Base-by-base conservation (phyloP, 2,797 vertebrate genomes). In the Champsocephalus gunnari region DNA sequence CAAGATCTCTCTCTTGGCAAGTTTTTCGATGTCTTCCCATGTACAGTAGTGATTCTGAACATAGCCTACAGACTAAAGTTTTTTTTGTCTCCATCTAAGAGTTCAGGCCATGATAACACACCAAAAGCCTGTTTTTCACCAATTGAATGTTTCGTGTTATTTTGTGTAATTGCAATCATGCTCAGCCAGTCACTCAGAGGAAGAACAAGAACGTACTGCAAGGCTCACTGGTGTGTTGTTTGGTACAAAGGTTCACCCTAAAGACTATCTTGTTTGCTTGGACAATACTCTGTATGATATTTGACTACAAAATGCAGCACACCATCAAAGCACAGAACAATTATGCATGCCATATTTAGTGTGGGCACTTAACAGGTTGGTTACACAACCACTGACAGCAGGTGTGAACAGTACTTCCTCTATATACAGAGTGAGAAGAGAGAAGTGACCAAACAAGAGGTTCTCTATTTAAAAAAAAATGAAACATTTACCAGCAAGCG, bases 331-430 rank as follows among this genome's bases (percentile, higher is more conserved):
- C 28, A 66, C 28, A 41, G 71, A 71, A 14, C 34, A 68, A 50
- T 68, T 71, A 34, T 57, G 16, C 4, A 54, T 57, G 49, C 49
- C 11, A 56, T 55, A 60, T 69, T 49, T 32, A 51, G 44, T 58
- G 57, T 75, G 71, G 60, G 19, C 47, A 58, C 47, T 78, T 71
- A 71, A 75, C 63, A 74, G n/a, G 50, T 21, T 68, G 65, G 71
- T 81, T 51, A 66, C 17, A 34, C 60, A 77, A 66, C 54, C 74
- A 61, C 66, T 45, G 59, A 55, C 45, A 71, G 71, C 68, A 80
- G 75, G 64, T 82, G 72, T 55, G 51, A 65, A 7, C 28, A 41
- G 58, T 6, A 14, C 50, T 62, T 73, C 44, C 80, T 71, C 48
- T 66, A 62, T 51, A 79, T 71, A 50, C 65, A 54, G 55, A 17